phyloP scores from a whole-genome alignment of 2,888 invertebrate genomes.

The Drosophila testacea region DNA sequence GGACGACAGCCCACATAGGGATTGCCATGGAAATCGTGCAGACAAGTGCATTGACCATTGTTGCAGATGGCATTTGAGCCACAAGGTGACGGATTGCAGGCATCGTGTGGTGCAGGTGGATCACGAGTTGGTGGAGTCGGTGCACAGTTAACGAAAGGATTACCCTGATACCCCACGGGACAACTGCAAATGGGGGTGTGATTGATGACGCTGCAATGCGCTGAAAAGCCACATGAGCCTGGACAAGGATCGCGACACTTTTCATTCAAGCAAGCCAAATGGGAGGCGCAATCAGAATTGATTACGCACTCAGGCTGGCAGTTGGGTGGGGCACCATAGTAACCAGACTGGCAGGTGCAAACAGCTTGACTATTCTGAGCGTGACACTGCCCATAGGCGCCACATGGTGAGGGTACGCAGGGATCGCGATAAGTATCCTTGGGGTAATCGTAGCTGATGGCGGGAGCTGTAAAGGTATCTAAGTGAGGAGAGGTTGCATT shows the following conservation, averaged over 20 bases:
- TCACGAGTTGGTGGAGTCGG: conserved; percentile 82
- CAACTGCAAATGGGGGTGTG: conserved; percentile 89
- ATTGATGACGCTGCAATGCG: conserved; percentile 87
- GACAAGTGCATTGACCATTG: conserved; percentile 89
- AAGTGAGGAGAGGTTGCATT: background rate
- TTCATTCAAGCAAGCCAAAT: conserved; percentile 88
- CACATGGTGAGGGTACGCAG: conserved; percentile 89
- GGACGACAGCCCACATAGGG: conserved; percentile 90
- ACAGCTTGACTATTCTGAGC: conserved; percentile 87
- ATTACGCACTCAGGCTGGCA: conserved; percentile 89
- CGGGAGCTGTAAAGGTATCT: conserved; percentile 59
- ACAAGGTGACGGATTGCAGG: conserved; percentile 91
- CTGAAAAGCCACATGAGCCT: conserved; percentile 88
- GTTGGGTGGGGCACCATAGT: conserved; percentile 89
- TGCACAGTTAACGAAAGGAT: conserved; percentile 87
- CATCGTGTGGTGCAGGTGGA: conserved; percentile 77
- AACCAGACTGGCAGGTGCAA: conserved; percentile 87
- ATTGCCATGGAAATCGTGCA: conserved; percentile 88
- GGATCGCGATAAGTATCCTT: conserved; percentile 86
- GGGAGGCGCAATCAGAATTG: conserved; percentile 89
- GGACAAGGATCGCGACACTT: conserved; percentile 89
- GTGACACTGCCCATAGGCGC: conserved; percentile 88
- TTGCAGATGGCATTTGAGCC: conserved; percentile 91
- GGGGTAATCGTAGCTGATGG: conserved; percentile 60
- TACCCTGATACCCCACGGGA: conserved; percentile 87